A percentile compares a stretch with the other conserved stretches of the same genome.
These are phyloP conservation scores for Antedon mediterranea DNA, from an alignment of 53 echinoderm and acorn worm genomes.

Conservation along the genomic window DNA sequence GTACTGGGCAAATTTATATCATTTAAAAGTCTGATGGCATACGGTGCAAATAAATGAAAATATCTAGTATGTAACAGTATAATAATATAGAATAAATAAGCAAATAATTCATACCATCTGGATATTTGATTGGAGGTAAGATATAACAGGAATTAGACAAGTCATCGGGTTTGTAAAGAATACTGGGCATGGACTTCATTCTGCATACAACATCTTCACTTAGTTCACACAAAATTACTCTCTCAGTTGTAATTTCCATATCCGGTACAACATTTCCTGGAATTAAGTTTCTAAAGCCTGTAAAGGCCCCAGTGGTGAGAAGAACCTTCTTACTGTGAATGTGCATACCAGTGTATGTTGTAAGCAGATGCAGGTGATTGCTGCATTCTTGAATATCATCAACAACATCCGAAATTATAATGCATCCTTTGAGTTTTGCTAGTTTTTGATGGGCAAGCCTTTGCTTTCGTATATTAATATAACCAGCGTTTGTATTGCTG, in stretches of 20 bases:
- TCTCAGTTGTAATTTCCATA: slow-evolving; percentile 4
- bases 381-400: slow-evolving; percentile 8
- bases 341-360: slow-evolving; percentile 4
- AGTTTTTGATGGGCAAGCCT: slow-evolving; percentile 39
- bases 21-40: no score
- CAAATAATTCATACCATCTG: slow-evolving; percentile 46
- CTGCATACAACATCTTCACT: slow-evolving; percentile 22
- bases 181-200: slow-evolving; percentile 44
- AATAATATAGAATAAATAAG: neutral
- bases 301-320: slow-evolving; percentile 50
- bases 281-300: slow-evolving; percentile 31
- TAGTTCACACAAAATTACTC: slow-evolving; percentile 34
- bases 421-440: slow-evolving; percentile 31
- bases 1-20: no score
- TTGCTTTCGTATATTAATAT: slow-evolving; percentile 44
- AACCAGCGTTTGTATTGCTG: slow-evolving; percentile 22
- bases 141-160: slow-evolving; percentile 27
- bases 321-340: slow-evolving; percentile 35
- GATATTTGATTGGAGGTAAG: slow-evolving; percentile 69
- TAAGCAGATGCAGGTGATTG: neutral
- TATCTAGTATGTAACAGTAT: no score
- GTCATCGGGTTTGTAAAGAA: slow-evolving; percentile 5
- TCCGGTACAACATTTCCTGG: slow-evolving; percentile 27
- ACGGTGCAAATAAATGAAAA: no score
- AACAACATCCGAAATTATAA: slow-evolving; percentile 37